Conservation (phyloP, 2,113 vertebrate genomes). For the Cinclus mexicanus region DNA sequence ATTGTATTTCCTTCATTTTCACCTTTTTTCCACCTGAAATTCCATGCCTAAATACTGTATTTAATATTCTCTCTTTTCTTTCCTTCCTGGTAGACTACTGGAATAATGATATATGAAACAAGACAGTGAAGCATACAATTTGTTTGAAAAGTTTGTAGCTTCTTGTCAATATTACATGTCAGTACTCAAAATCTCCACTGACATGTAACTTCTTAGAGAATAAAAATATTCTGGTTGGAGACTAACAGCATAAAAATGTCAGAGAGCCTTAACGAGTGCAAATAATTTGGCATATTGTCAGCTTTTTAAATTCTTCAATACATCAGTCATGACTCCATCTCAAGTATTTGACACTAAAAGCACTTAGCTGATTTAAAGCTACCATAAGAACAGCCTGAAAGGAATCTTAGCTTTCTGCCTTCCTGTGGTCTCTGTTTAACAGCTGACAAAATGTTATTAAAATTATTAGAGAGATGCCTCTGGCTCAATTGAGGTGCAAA, state of each 20-base stretch:
- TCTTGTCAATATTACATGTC: background rate
- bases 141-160: slow-evolving; percentile 11
- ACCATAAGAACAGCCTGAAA: background rate
- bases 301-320: background rate
- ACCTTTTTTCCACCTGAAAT: background rate
- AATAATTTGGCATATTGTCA: background rate
- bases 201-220: background rate
- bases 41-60: background rate
- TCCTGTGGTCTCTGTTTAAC: background rate
- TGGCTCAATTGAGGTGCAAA: background rate
- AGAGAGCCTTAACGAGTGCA: background rate
- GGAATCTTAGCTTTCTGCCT: background rate
- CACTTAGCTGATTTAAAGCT: background rate
- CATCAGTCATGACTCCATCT: background rate
- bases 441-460: background rate
- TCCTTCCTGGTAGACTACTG: background rate
- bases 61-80: background rate
- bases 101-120: background rate
- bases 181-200: background rate
- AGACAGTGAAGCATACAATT: background rate
- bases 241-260: background rate
- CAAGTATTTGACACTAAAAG: background rate
- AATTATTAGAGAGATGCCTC: background rate
- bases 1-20: background rate
- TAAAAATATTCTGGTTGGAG: background rate